Percentiles rank a stretch among this genome's conserved stretches.
These are phyloP conservation scores for Antennarius maculatus DNA, from an alignment of 2,797 vertebrate genomes.

Conservation along the genomic window DNA sequence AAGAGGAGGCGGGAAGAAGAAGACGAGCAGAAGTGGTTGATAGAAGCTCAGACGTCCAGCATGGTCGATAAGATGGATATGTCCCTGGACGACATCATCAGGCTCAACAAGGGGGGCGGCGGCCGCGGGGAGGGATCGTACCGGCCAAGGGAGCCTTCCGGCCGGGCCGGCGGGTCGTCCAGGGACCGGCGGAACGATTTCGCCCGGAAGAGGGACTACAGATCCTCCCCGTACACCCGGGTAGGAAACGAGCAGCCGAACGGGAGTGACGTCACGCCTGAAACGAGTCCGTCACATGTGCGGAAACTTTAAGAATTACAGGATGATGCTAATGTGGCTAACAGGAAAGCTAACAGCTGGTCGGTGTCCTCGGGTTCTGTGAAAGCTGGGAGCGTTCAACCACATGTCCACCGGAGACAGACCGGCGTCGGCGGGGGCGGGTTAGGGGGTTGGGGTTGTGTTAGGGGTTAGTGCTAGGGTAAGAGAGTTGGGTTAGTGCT, in stretches of 20 bases:
- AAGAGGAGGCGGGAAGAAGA: too few relatives aligned
- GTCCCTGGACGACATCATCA: slow-evolving; percentile 95
- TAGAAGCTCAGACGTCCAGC: background rate
- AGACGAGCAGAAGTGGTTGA: too few relatives aligned
- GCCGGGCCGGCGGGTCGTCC: slow-evolving; percentile 80
- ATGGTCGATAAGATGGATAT: slow-evolving; percentile 94
- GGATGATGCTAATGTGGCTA: background rate
- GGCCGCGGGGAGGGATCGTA: slow-evolving; percentile 75
- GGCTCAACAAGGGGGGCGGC: slow-evolving; percentile 86
- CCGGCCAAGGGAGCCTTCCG: slow-evolving; percentile 74
- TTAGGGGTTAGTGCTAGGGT: too few relatives aligned
- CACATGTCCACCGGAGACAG: background rate
- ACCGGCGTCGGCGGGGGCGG: too few relatives aligned
- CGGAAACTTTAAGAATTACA: background rate
- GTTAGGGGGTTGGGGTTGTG: too few relatives aligned
- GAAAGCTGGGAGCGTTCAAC: too few relatives aligned
- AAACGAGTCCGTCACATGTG: background rate
- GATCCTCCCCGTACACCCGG: slow-evolving; percentile 88
- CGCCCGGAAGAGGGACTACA: slow-evolving; percentile 79
- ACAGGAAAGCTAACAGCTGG: background rate
- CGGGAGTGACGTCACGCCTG: too few relatives aligned
- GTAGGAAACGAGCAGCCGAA: slow-evolving; percentile 67
- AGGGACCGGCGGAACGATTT: slow-evolving; percentile 75
- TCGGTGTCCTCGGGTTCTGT: too few relatives aligned
- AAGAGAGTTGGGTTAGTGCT: too few relatives aligned